These are phyloP conservation scores for Alligator mississippiensis DNA, from an alignment of 2,113 vertebrate genomes.

Conservation along the genomic window DNA sequence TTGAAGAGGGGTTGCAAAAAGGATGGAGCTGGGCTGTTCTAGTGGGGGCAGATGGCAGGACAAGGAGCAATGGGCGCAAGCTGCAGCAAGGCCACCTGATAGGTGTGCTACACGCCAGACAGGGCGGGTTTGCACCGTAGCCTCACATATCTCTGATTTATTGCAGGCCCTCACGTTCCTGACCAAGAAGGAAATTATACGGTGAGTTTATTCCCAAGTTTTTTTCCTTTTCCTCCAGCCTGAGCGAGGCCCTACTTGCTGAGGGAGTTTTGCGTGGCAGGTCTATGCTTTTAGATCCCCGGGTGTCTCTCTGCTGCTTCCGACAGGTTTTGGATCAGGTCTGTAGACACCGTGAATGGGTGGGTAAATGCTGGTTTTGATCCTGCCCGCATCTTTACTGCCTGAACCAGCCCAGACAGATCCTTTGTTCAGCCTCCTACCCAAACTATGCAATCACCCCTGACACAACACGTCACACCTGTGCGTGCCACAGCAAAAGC, in stretches of 20 bases:
- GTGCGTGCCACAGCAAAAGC: too few relatives aligned
- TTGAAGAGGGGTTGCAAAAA: too few relatives aligned
- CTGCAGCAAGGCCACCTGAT: background rate
- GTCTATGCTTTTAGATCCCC: background rate
- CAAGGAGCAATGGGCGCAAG: too few relatives aligned
- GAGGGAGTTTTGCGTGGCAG: too few relatives aligned
- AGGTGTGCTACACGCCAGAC: background rate
- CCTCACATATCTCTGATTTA: slow-evolving; percentile 10
- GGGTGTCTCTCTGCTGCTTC: background rate
- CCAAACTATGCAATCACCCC: too few relatives aligned
- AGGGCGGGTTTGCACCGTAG: background rate
- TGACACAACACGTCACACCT: too few relatives aligned
- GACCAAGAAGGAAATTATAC: slow-evolving; percentile 67
- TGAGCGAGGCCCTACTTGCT: too few relatives aligned
- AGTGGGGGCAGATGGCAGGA: too few relatives aligned
- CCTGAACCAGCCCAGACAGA: too few relatives aligned
- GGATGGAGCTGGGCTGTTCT: too few relatives aligned
- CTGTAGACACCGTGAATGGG: background rate
- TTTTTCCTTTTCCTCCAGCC: background rate
- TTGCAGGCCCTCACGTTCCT: slow-evolving; percentile 73
- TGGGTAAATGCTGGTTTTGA: background rate
- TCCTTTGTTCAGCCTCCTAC: too few relatives aligned
- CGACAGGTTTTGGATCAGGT: background rate
- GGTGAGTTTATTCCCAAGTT: slow-evolving; percentile 34
- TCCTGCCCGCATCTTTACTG: background rate